Evolutionary conservation across 2,888 invertebrate species (phyloP).

Genomic region (Rapana venosa): DNA sequence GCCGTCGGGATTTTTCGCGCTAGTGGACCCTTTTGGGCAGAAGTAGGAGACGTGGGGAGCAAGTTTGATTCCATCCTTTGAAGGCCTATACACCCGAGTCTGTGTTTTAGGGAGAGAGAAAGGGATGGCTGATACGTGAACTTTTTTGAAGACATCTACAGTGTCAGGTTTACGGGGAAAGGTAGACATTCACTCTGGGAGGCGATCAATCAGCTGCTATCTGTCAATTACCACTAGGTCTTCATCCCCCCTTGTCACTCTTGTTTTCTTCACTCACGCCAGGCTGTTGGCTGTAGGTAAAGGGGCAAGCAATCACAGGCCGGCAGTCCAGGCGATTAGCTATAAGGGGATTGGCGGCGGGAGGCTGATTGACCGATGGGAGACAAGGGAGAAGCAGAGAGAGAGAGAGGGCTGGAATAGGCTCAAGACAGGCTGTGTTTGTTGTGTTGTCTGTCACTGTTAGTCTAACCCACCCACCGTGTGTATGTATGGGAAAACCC

Average conservation of each 20-base stretch:
- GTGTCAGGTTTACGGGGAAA: neutral
- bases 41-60: neutral
- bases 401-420: neutral
- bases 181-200: neutral
- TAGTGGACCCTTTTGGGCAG: neutral
- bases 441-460: neutral
- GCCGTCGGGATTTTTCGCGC: neutral
- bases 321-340: constrained; percentile 8
- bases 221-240: constrained; percentile 14
- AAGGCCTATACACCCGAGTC: neutral
- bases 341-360: constrained; percentile 22
- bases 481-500: neutral
- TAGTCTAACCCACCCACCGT: neutral
- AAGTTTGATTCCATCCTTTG: neutral
- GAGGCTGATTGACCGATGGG: constrained; percentile 11
- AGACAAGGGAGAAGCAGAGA: neutral
- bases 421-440: neutral
- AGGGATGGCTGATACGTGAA: too few relatives aligned
- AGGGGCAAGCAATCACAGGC: neutral
- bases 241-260: neutral
- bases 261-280: neutral
- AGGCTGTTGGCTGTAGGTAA: constrained; percentile 1
- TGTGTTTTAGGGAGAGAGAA: too few relatives aligned
- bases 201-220: constrained; percentile 5
- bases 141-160: too few relatives aligned